A percentile compares a stretch with the other conserved stretches of the same genome.
Conservation (phyloP, 2,113 vertebrate species). For the Oplegnathus fasciatus region DNA sequence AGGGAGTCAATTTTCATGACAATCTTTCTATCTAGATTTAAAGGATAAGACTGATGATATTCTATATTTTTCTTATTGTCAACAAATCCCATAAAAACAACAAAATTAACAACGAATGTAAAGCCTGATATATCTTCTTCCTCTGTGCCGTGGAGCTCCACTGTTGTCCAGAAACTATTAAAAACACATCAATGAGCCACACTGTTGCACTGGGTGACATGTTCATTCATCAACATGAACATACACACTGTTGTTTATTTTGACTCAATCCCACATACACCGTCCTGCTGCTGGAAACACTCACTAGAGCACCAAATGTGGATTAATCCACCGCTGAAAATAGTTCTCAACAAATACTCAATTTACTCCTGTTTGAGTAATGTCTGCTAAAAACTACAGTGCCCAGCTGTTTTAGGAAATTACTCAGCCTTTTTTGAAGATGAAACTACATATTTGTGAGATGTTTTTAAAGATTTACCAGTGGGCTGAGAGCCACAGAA, state of each 20-base stretch:
- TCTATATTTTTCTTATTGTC: background rate
- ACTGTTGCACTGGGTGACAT: background rate
- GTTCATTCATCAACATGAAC: background rate
- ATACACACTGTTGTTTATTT: background rate
- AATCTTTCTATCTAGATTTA: background rate
- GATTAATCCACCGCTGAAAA: background rate
- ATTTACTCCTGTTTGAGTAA: background rate
- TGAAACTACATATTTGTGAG: background rate
- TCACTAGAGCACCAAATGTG: background rate
- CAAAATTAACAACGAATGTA: too few species aligned
- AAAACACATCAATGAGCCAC: background rate
- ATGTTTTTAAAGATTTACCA: background rate
- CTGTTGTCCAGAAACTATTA: too few species aligned
- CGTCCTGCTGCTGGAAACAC: background rate
- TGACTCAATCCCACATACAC: background rate
- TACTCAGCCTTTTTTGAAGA: background rate
- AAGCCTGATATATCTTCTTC: background rate
- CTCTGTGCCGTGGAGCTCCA: background rate
- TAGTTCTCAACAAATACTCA: background rate
- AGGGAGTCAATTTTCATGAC: background rate
- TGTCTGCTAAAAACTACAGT: too few species aligned
- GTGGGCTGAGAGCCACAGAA: background rate
- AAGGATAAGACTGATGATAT: rapidly evolving
- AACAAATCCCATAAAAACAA: background rate
- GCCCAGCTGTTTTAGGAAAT: background rate